phyloP scores from a whole-genome alignment of 2,113 vertebrate species.

The Malurus melanocephalus region DNA sequence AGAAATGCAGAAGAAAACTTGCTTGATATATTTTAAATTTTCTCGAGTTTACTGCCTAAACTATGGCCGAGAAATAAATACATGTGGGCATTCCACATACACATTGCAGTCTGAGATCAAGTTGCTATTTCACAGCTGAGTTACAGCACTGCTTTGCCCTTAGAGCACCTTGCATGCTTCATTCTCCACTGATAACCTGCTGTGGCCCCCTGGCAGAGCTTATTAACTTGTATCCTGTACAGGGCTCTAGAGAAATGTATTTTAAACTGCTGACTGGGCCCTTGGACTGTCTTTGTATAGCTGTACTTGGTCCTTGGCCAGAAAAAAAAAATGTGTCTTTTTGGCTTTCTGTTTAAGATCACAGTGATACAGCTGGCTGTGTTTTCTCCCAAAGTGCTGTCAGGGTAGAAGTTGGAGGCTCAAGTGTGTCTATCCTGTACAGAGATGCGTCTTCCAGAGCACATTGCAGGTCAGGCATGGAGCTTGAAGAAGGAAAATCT shows the following conservation, averaged over 20 bases:
- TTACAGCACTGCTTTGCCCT: background rate
- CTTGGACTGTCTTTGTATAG: background rate
- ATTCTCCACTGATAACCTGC: background rate
- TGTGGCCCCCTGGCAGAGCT: background rate
- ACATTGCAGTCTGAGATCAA: background rate
- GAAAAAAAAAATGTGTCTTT: background rate
- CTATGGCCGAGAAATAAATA: background rate
- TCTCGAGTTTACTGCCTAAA: background rate
- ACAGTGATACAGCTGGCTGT: background rate
- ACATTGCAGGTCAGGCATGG: background rate
- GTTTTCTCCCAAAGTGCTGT: background rate
- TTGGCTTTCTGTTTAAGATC: background rate
- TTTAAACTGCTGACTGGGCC: background rate
- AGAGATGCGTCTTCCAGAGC: background rate
- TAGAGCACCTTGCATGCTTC: background rate
- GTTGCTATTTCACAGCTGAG: background rate
- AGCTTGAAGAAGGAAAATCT: background rate
- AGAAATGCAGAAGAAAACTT: background rate
- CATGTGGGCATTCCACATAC: rapidly evolving
- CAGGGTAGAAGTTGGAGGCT: background rate
- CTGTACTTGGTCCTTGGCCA: background rate
- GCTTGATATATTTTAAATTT: background rate
- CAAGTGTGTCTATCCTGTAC: background rate
- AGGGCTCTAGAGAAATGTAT: background rate
- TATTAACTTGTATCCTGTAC: background rate